Base-by-base conservation (phyloP, 2,888 invertebrate species). In the Molorchus minor region DNA sequence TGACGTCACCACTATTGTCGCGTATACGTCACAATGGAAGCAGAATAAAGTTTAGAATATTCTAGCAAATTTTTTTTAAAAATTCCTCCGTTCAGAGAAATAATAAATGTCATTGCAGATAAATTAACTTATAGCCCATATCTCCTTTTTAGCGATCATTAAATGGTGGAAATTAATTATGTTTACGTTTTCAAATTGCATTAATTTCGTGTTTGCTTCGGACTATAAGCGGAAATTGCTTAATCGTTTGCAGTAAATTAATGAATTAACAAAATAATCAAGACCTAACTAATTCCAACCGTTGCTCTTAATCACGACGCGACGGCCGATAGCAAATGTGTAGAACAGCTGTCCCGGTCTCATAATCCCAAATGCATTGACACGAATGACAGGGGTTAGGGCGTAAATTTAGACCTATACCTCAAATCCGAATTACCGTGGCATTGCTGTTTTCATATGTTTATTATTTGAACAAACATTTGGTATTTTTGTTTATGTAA, bases 331-430 rank as follows among this genome's bases (percentile, higher is more conserved):
- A 70, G 68, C 54, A 78, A 78, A 79, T 77, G 79, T 79, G 78
- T 72, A 67, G 71, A 75, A 70, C 79, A 79, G 78, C 78, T 79
- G 79, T 76, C 75, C 68, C 67, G 76, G 76, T 78, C 79, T 76
- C 79, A 79, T 78, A 79, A 78, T 78, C 75, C 70, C 72, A 63
- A 68, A 72, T 70, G 67, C 74, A 75, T 76, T 71, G 75, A 76
- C 77, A 76, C 74, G 78, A 75, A 75, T 71, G 75, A 76, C 77
- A 76, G 75, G 78, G 77, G 77, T 76, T 75, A 76, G 74, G 76
- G 78, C 77, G 77, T 78, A 78, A 77, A 77, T 76, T 78, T 78
- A 79, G 78, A 76, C 61, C 68, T 47, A 65, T 67, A 67, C 65
- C 69, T 67, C 70, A 62, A 67, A 61, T 65, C 44, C 52, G 47